Evolutionary conservation across 2,113 vertebrate species (phyloP).

Genomic region (Carassius auratus): DNA sequence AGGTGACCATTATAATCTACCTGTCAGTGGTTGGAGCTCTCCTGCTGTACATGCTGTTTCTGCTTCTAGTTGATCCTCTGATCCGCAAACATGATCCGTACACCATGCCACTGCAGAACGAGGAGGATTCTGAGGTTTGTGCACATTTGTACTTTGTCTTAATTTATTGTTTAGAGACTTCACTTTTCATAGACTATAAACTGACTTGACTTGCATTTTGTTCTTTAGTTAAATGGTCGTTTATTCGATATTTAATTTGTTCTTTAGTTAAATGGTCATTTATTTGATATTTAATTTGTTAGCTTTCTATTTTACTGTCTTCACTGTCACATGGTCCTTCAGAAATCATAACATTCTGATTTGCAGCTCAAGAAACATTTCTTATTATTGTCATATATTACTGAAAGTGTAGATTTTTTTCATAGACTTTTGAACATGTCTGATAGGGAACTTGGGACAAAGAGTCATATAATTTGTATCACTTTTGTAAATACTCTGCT

Average conservation of each 20-base stretch:
- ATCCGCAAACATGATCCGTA: constrained; percentile 90
- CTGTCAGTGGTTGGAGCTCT: constrained; percentile 90
- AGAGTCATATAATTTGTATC: too few relatives aligned
- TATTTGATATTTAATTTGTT: too few relatives aligned
- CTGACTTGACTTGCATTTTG: not conserved
- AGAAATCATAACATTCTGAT: too few relatives aligned
- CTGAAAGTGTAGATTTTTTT: too few relatives aligned
- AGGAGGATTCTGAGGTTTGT: constrained; percentile 88
- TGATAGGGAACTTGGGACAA: too few relatives aligned
- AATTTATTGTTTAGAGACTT: not conserved
- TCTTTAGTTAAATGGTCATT: too few relatives aligned
- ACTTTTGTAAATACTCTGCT: too few relatives aligned
- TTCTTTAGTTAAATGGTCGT: not conserved
- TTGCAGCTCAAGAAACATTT: too few relatives aligned
- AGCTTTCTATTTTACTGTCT: not conserved
- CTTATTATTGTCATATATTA: too few relatives aligned
- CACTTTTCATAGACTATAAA: too few relatives aligned
- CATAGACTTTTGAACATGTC: too few relatives aligned
- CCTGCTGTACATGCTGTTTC: constrained; percentile 93
- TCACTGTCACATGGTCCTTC: too few relatives aligned
- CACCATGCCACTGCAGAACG: constrained; percentile 86
- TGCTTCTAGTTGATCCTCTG: constrained; percentile 92
- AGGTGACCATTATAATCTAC: constrained; percentile 95
- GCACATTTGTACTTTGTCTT: not conserved
- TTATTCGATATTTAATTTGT: not conserved